Percentiles rank a stretch among this genome's conserved stretches.
Evolutionary conservation across 2,113 vertebrate genomes (phyloP).

Genomic region (Sapajus apella): DNA sequence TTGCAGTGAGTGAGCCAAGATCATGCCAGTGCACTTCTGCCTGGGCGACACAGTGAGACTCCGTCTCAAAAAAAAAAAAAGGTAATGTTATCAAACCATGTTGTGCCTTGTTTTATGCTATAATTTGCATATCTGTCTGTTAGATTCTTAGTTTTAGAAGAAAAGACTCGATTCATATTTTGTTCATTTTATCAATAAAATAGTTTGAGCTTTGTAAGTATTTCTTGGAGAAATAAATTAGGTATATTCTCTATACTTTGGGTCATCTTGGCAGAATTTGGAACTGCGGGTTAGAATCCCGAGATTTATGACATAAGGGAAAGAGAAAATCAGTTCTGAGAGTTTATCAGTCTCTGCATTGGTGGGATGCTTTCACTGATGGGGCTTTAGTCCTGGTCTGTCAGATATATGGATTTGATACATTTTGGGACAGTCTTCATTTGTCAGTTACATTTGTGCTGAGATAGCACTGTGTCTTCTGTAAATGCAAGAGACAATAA

Average conservation of each 20-base stretch:
- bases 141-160: neutral
- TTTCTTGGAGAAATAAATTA: neutral
- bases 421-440: neutral
- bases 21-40: too few species aligned
- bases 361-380: neutral
- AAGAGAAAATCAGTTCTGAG: neutral
- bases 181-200: slow-evolving; percentile 11
- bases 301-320: neutral
- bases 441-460: neutral
- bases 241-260: neutral
- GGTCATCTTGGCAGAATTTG: neutral
- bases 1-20: too few species aligned
- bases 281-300: slow-evolving; percentile 3
- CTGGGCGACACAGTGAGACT: too few species aligned
- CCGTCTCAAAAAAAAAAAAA: neutral
- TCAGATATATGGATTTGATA: neutral
- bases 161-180: neutral
- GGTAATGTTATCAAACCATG: neutral
- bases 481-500: neutral
- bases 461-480: neutral
- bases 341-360: neutral
- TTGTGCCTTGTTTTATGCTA: neutral
- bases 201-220: neutral
- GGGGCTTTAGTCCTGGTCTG: neutral
- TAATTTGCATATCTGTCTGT: neutral